phyloP scores from a whole-genome alignment of 2,113 vertebrate genomes.

The Oncorhynchus nerka region DNA sequence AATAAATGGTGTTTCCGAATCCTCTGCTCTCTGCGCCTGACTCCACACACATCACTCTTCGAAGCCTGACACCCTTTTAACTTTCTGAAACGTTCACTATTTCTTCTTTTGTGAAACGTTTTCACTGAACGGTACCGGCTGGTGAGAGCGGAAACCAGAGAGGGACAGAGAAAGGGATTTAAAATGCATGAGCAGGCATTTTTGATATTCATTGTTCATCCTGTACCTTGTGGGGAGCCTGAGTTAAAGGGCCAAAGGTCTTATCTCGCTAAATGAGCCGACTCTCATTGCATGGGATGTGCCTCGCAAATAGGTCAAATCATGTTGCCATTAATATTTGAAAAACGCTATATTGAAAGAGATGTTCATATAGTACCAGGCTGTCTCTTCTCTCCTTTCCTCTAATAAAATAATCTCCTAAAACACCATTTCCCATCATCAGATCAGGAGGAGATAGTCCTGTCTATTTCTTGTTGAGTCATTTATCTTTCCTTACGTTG shows the following conservation, averaged over 20 bases:
- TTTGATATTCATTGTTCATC: conserved; percentile 41
- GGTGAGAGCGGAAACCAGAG: background rate
- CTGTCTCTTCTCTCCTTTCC: conserved; percentile 77
- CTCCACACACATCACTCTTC: no score
- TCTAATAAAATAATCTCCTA: conserved; percentile 81
- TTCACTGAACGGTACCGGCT: conserved; percentile 6
- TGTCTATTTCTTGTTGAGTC: conserved; percentile 80
- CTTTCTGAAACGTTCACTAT: conserved; percentile 1
- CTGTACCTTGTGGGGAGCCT: conserved; percentile 28
- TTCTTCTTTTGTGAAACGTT: background rate
- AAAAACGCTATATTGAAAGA: conserved; percentile 82
- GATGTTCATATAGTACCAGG: conserved; percentile 78
- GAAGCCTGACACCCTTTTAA: background rate
- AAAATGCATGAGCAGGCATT: conserved; percentile 34
- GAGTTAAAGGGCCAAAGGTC: conserved; percentile 42
- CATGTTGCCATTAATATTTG: conserved; percentile 84
- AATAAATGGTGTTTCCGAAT: no score
- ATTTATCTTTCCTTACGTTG: conserved; percentile 86
- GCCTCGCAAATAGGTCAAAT: conserved; percentile 78
- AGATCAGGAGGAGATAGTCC: conserved; percentile 76
- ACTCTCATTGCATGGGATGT: conserved; percentile 39
- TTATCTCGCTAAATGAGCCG: conserved; percentile 39
- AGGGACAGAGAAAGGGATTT: conserved; percentile 9
- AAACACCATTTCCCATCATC: conserved; percentile 81
- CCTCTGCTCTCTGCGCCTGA: no score